Evolutionary conservation across 2,113 vertebrate genomes (phyloP).

Genomic region (Cervus canadensis): DNA sequence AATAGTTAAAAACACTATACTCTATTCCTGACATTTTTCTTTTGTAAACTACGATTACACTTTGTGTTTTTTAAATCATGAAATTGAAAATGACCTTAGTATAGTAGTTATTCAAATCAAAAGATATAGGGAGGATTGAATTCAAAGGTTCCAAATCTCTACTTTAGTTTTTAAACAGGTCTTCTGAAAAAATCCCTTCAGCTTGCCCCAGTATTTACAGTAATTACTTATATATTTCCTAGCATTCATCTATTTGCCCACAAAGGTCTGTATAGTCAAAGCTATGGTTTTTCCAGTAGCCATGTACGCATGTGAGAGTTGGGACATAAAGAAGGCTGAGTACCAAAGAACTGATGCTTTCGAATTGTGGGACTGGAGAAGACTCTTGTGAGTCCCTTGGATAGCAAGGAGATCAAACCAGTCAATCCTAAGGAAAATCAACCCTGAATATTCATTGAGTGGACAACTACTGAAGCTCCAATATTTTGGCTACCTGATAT

Average conservation of each 20-base stretch:
- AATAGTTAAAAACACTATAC: neutral
- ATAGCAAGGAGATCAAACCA: neutral
- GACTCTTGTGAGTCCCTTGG: neutral
- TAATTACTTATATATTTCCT: neutral
- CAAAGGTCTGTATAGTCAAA: neutral
- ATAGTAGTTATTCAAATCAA: neutral
- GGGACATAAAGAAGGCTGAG: neutral
- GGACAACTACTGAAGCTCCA: neutral
- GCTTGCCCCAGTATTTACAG: neutral
- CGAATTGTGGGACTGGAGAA: neutral
- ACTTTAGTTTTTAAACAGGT: neutral
- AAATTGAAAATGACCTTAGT: neutral
- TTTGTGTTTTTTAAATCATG: neutral
- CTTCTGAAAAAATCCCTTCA: neutral
- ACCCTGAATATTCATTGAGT: neutral
- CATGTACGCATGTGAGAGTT: accelerated
- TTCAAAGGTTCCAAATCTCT: neutral
- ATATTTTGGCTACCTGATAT: neutral
- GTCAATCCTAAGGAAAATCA: neutral
- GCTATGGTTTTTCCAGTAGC: neutral
- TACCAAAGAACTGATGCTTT: neutral
- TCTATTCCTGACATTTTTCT: neutral
- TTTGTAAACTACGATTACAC: neutral
- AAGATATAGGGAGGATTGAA: neutral
- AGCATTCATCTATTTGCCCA: neutral